Evolutionary conservation across 2,797 vertebrate genomes (phyloP).

Genomic region (Enteromius treurensis): DNA sequence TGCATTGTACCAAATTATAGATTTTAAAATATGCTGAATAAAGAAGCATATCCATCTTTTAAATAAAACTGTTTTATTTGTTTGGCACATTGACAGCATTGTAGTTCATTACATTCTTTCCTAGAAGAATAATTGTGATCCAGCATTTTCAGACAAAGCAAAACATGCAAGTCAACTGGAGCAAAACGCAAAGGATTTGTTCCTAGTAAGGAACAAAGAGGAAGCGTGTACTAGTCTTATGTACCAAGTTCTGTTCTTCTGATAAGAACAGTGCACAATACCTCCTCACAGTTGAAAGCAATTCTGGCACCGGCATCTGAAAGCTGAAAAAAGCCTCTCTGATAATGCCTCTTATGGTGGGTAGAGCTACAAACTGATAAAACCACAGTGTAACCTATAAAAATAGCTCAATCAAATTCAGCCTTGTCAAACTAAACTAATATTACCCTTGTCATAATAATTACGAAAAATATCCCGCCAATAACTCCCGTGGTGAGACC

Average conservation of each 20-base stretch:
- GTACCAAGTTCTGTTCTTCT: constrained; percentile 1
- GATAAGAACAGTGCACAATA: constrained; percentile 7
- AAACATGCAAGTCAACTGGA: background rate
- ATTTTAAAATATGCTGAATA: background rate
- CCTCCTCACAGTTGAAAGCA: constrained; percentile 27
- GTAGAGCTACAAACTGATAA: constrained; percentile 40
- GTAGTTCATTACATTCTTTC: background rate
- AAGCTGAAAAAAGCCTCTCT: constrained; percentile 20
- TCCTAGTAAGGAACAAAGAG: constrained; percentile 9
- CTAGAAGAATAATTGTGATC: background rate
- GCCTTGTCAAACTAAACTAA: constrained; percentile 70
- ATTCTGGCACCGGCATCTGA: constrained; percentile 24
- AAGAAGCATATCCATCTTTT: background rate
- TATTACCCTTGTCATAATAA: constrained; percentile 73
- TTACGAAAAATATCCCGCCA: constrained; percentile 68
- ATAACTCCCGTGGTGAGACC: constrained; percentile 67
- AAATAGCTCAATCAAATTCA: constrained; percentile 72
- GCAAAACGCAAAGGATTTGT: background rate
- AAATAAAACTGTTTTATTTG: background rate
- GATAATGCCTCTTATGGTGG: constrained; percentile 25
- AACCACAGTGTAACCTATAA: constrained; percentile 65
- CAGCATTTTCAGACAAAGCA: constrained; percentile 20
- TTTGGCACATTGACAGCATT: background rate
- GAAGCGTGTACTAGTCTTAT: background rate
- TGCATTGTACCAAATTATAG: no score